Conservation (phyloP, 2,797 vertebrate species). For the Spea hammondii region DNA sequence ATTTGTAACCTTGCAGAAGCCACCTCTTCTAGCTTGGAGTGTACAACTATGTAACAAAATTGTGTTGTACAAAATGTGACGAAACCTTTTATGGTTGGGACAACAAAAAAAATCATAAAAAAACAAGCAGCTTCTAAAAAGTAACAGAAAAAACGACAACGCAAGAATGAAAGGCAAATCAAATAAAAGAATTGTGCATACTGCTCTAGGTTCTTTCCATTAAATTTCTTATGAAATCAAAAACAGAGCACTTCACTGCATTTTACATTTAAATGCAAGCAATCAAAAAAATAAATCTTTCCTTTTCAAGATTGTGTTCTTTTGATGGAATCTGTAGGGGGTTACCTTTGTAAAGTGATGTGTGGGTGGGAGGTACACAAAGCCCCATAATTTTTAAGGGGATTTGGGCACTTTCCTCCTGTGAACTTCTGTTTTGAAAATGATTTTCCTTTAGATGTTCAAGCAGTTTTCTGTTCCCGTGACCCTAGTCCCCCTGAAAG, state of each 20-base stretch:
- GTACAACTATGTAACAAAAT: no score
- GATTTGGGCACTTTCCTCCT: slow-evolving; percentile 48
- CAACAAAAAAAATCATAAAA: slow-evolving; percentile 16
- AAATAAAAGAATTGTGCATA: slow-evolving; percentile 42
- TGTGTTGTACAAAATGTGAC: no score
- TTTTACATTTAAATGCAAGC: slow-evolving; percentile 47
- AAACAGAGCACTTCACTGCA: slow-evolving; percentile 38
- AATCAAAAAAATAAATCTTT: slow-evolving; percentile 50
- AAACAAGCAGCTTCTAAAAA: slow-evolving; percentile 18
- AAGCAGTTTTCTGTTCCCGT: slow-evolving; percentile 27
- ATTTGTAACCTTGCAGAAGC: no score
- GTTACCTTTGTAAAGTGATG: slow-evolving; percentile 49
- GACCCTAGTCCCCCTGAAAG: slow-evolving; percentile 25
- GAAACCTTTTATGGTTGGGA: not conserved
- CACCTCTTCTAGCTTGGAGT: no score
- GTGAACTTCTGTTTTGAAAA: slow-evolving; percentile 51
- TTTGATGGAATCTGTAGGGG: slow-evolving; percentile 49
- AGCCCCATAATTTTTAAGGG: slow-evolving; percentile 51
- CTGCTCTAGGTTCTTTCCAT: slow-evolving; percentile 43
- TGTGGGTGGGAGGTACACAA: slow-evolving; percentile 49
- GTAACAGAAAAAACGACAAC: slow-evolving; percentile 31
- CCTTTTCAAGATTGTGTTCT: slow-evolving; percentile 45
- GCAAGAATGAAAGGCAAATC: slow-evolving; percentile 33
- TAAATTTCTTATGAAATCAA: slow-evolving; percentile 36
- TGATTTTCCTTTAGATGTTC: slow-evolving; percentile 46